phyloP scores from a whole-genome alignment of 2,113 vertebrate genomes.

The Myrmecophaga tridactyla region DNA sequence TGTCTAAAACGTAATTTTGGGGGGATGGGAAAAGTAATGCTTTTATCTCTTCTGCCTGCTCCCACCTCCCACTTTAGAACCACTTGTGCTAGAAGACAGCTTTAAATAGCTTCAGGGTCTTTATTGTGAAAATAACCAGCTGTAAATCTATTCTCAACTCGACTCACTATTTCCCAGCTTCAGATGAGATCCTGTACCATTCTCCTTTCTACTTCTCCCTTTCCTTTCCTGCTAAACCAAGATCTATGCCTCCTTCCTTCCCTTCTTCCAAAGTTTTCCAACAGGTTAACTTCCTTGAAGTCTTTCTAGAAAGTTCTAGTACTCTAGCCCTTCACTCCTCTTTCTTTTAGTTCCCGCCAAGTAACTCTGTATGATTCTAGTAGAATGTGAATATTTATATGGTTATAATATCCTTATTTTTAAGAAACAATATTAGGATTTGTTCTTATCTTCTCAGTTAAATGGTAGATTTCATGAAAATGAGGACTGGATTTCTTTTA shows the following conservation, averaged over 20 bases:
- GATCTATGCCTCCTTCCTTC: background rate
- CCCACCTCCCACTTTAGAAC: background rate
- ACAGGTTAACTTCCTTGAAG: background rate
- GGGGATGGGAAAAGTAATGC: background rate
- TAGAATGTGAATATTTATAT: background rate
- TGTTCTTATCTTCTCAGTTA: background rate
- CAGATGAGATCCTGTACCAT: background rate
- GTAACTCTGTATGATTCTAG: background rate
- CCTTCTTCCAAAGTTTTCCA: background rate
- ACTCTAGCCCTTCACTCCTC: background rate
- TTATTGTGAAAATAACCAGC: background rate
- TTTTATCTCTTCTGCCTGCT: background rate
- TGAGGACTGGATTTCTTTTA: background rate
- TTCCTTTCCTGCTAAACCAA: background rate
- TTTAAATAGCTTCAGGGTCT: background rate
- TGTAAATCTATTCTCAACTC: background rate
- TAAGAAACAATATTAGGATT: background rate
- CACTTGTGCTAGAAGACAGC: background rate
- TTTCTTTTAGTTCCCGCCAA: background rate
- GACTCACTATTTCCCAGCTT: background rate
- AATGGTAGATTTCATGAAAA: constrained; percentile 21
- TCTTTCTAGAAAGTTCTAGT: background rate
- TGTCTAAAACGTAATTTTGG: background rate
- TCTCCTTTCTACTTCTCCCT: background rate
- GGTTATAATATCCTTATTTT: background rate